A percentile compares a stretch with the other conserved stretches of the same genome.
phyloP scores from a whole-genome alignment of 1,140 invertebrate species.

The Hylyphantes graminicola region DNA sequence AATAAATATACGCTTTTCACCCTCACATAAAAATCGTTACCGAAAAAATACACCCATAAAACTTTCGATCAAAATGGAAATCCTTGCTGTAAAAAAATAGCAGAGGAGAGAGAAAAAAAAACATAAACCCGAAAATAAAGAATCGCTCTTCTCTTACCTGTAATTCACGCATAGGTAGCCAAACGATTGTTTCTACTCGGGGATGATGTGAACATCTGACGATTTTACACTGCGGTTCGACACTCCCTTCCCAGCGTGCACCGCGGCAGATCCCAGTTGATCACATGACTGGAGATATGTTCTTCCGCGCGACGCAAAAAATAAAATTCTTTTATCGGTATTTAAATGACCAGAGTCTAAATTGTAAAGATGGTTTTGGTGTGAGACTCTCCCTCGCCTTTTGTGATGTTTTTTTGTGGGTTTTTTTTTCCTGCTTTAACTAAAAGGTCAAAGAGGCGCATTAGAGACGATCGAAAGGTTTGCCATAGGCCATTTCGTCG shows the following conservation, averaged over 20 bases:
- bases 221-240: conserved; percentile 53
- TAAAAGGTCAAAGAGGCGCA: conserved; percentile 57
- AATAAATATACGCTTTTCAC: too few relatives aligned
- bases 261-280: conserved; percentile 45
- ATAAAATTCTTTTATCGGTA: background rate
- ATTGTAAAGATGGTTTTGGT: conserved; percentile 11
- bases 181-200: conserved; percentile 5
- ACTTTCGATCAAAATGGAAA: too few relatives aligned
- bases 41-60: too few relatives aligned
- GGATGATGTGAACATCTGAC: conserved; percentile 40
- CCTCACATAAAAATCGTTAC: too few relatives aligned
- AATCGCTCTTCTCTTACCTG: conserved; percentile 30
- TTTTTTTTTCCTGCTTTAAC: conserved; percentile 17
- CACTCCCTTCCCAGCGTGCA: conserved; percentile 48
- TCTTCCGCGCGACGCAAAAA: conserved; percentile 18
- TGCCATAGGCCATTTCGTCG: conserved; percentile 9
- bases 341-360: conserved; percentile 28
- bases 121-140: background rate
- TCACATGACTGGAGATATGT: conserved; percentile 37
- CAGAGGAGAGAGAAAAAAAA: background rate
- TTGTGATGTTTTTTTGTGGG: conserved; percentile 1
- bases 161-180: conserved; percentile 43
- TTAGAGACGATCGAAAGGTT: conserved; percentile 34
- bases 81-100: background rate
- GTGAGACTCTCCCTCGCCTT: background rate